These are phyloP conservation scores for Trichosurus vulpecula DNA, from an alignment of 2,797 vertebrate genomes.

Conservation along the genomic window DNA sequence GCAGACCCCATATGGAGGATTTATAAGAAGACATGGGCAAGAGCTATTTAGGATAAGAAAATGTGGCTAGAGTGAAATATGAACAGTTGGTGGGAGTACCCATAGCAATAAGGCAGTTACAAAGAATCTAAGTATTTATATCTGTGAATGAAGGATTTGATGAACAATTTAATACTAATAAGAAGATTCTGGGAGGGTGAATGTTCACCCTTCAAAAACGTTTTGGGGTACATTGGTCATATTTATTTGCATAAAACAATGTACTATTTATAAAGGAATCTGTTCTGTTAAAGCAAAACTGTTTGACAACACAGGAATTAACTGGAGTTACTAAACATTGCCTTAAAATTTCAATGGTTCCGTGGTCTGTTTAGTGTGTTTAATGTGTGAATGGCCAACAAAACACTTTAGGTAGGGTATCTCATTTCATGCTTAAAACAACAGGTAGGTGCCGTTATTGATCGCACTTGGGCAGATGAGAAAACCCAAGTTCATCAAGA, in stretches of 20 bases:
- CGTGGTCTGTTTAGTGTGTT: not conserved
- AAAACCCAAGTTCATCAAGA: not conserved
- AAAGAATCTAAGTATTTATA: not conserved
- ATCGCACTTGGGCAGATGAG: not conserved
- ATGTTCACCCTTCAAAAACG: not conserved
- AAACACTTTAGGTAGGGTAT: not conserved
- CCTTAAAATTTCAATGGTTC: not conserved
- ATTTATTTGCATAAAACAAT: constrained; percentile 24
- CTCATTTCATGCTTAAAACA: not conserved
- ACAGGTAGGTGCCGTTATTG: not conserved
- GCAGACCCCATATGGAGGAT: not conserved
- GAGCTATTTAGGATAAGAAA: not conserved
- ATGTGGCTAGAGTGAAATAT: not conserved
- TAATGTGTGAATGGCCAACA: not conserved
- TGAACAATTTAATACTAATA: constrained; percentile 2
- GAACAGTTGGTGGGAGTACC: not conserved
- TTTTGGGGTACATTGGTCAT: constrained; percentile 18
- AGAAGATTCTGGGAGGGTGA: constrained; percentile 18
- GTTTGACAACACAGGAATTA: not conserved
- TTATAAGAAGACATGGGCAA: not conserved
- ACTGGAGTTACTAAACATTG: not conserved
- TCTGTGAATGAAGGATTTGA: constrained; percentile 9
- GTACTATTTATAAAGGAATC: not conserved
- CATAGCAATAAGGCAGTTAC: not conserved
- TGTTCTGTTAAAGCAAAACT: not conserved